Conservation (phyloP, 2,797 vertebrate genomes). For the Gallirallus australis region DNA sequence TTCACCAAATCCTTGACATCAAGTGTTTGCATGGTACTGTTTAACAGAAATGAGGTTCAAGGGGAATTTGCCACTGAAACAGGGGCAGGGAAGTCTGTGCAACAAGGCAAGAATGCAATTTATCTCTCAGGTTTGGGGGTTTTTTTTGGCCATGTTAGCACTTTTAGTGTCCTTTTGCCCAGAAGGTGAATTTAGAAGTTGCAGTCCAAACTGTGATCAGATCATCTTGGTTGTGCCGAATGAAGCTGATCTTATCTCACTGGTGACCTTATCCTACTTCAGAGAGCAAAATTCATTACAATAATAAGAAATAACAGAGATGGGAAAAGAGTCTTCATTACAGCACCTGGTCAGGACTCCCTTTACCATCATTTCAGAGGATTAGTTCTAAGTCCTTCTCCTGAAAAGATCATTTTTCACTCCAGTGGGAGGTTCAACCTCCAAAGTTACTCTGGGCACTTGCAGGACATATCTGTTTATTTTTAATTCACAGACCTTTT, state of each 20-base stretch:
- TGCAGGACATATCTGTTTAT: conserved; percentile 31
- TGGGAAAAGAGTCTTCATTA: conserved; percentile 38
- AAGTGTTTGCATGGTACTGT: neutral
- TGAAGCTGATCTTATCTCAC: conserved; percentile 77
- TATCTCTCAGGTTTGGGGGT: neutral
- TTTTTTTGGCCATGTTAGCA: neutral
- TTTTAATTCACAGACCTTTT: conserved; percentile 43
- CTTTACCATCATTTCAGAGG: conserved; percentile 64
- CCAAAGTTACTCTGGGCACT: conserved; percentile 53
- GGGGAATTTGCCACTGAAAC: conserved; percentile 13
- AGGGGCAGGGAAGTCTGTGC: neutral
- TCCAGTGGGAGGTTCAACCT: conserved; percentile 47
- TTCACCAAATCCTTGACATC: conserved; percentile 1
- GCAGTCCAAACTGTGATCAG: conserved; percentile 68
- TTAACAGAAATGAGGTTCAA: neutral
- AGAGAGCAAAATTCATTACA: conserved; percentile 71
- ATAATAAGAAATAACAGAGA: conserved; percentile 75
- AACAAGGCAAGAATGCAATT: neutral
- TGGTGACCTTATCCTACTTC: conserved; percentile 74
- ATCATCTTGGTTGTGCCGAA: conserved; percentile 74
- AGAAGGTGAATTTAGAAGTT: conserved; percentile 74
- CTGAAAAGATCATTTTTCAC: conserved; percentile 69
- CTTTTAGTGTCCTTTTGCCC: conserved; percentile 50
- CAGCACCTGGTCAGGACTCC: conserved; percentile 58
- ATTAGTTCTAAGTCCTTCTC: conserved; percentile 64